Conservation (phyloP, 2,888 invertebrate species). For the Morinoia aosen region DNA sequence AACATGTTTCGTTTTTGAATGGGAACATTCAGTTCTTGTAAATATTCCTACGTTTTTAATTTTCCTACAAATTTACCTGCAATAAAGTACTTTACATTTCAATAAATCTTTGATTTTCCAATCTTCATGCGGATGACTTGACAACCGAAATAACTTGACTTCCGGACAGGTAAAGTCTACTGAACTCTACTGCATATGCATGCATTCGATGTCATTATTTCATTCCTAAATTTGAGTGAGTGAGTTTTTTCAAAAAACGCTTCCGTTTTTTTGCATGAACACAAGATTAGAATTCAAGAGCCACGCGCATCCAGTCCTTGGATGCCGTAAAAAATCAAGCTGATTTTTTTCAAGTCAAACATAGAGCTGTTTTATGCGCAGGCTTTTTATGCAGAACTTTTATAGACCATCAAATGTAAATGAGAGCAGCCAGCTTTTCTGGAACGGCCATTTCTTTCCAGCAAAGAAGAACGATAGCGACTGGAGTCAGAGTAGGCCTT, state of each 20-base stretch:
- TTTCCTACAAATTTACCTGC: too few relatives aligned
- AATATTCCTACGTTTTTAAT: too few relatives aligned
- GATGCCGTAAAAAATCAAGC: not conserved
- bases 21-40: too few relatives aligned
- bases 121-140: too few relatives aligned
- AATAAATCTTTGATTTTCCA: too few relatives aligned
- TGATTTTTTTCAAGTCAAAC: not conserved
- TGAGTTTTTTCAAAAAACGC: not conserved
- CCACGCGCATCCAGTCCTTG: not conserved
- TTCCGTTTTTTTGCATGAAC: not conserved
- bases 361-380: not conserved
- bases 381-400: slow-evolving; percentile 8
- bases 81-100: too few relatives aligned
- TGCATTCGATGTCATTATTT: not conserved
- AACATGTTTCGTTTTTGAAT: too few relatives aligned
- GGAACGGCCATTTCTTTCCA: not conserved
- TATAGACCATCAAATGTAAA: slow-evolving; percentile 41
- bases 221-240: not conserved
- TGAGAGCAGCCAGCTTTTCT: slow-evolving; percentile 29
- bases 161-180: too few relatives aligned
- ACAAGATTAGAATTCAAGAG: not conserved
- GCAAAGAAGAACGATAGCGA: not conserved
- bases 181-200: too few relatives aligned
- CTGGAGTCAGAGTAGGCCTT: not conserved
- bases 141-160: too few relatives aligned